Evolutionary conservation across 2,797 vertebrate species (phyloP).

Genomic region (Diplodus puntazzo): DNA sequence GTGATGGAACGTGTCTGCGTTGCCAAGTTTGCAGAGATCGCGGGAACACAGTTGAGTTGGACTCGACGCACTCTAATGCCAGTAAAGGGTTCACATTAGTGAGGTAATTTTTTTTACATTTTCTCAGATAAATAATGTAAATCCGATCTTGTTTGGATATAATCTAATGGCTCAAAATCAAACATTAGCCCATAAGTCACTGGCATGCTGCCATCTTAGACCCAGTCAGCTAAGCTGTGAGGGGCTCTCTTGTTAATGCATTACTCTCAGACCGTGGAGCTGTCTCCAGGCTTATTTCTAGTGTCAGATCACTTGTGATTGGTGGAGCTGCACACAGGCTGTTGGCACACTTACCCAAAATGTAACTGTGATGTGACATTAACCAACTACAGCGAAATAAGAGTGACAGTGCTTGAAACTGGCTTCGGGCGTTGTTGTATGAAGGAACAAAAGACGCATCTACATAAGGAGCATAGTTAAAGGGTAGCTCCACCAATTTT

Average conservation of each 20-base stretch:
- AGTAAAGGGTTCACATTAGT: conserved; percentile 55
- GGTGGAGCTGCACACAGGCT: conserved; percentile 26
- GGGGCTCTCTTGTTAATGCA: conserved; percentile 57
- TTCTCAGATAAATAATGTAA: conserved; percentile 64
- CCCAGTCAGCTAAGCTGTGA: conserved; percentile 47
- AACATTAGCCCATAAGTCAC: conserved; percentile 54
- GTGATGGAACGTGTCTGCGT: conserved; percentile 52
- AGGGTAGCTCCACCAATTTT: too few relatives aligned
- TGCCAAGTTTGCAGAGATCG: conserved; percentile 42
- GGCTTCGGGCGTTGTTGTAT: conserved; percentile 1
- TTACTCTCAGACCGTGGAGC: conserved; percentile 48
- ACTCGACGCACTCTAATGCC: conserved; percentile 34
- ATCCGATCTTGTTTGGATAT: conserved; percentile 65
- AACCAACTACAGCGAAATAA: conserved; percentile 32
- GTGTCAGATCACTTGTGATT: conserved; percentile 46
- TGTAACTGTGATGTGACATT: conserved; percentile 31
- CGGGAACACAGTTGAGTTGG: conserved; percentile 41
- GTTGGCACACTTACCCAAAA: conserved; percentile 44
- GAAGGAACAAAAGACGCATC: conserved; percentile 16
- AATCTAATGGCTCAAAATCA: conserved; percentile 64
- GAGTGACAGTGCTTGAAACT: conserved; percentile 22
- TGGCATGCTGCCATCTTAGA: conserved; percentile 57
- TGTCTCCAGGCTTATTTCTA: conserved; percentile 52
- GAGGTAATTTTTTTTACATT: conserved; percentile 47
- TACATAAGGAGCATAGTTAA: not conserved